Percentiles rank a stretch among this genome's conserved stretches.
phyloP scores from a whole-genome alignment of 1,140 invertebrate species.

The Trinorchestia longiramus region DNA sequence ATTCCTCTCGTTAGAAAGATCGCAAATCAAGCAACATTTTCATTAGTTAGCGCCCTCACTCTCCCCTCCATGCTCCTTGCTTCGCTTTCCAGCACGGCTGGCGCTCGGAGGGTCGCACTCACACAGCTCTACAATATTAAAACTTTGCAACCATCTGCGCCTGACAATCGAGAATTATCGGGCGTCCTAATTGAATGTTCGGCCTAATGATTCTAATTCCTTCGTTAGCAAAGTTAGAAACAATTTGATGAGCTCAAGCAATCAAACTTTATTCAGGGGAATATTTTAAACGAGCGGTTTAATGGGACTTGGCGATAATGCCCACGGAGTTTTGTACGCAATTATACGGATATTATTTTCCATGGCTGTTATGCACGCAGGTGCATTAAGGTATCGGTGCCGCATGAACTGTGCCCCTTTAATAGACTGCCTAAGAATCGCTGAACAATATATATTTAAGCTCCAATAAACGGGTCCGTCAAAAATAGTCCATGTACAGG shows the following conservation, averaged over 20 bases:
- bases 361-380: background rate
- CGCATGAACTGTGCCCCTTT: background rate
- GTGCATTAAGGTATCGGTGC: background rate
- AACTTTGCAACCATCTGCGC: conserved; percentile 41
- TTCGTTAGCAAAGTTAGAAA: conserved; percentile 37
- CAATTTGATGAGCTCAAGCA: conserved; percentile 49
- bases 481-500: background rate
- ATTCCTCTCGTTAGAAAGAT: background rate
- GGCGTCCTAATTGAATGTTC: conserved; percentile 42
- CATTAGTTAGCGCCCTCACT: background rate
- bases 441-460: background rate
- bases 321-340: background rate
- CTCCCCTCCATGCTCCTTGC: background rate
- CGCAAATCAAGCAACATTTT: background rate
- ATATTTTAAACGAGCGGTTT: conserved; percentile 38
- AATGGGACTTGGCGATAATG: conserved; percentile 40
- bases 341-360: background rate
- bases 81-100: background rate
- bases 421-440: background rate
- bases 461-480: background rate
- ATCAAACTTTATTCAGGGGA: conserved; percentile 47
- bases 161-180: conserved; percentile 52
- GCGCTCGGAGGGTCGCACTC: background rate
- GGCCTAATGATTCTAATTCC: conserved; percentile 52
- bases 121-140: conserved; percentile 25